Base-by-base conservation (phyloP, 2,888 invertebrate genomes). In the Plebejus anna region DNA sequence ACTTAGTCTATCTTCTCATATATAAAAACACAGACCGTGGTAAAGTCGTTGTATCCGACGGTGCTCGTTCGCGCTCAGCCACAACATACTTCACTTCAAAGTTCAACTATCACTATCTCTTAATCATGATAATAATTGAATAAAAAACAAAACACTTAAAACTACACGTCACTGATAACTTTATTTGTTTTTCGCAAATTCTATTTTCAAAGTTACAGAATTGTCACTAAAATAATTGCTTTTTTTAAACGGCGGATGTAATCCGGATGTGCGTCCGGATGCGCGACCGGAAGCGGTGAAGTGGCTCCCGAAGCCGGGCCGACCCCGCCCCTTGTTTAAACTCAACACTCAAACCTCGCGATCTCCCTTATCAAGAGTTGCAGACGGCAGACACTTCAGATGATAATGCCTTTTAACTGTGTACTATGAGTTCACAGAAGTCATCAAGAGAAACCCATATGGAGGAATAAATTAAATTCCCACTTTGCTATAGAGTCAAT, bases 31-130 rank as follows among this genome's bases (percentile, higher is more conserved):
- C 66, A 66, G 16, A 90, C 91, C 91, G 80, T 91, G 91, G 77
- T 91, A 92, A 57, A 91, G 83, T 75, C 91, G 91, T 47, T 90
- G 91, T 75, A 92, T 82, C 78, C 92, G 89, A 38, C 92, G 88
- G 79, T 89, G 91, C 78, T 90, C 91, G 79, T 85, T 80, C 76
- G 89, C 81, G 78, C 88, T 87, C 80, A 93, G 84, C 93, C 93
- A 93, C 90, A 93, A 78, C 91, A 92, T 92, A 76, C 13, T 77
- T 84, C 57, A 61, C 61, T 75, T 66, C n/a, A 11, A 16, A 51
- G 22, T 66, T 66, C 13, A 11, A 28, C 11, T 77, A 28, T 73
- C 66, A 13, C 13, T 5, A 2, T 32, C 4, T 66, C 0, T 28
- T 22, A 3, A 59, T 22, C 59, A 59, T 59, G 28, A 61, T 61